Conservation (phyloP, 2,888 invertebrate genomes). For the Sesamia inferens region DNA sequence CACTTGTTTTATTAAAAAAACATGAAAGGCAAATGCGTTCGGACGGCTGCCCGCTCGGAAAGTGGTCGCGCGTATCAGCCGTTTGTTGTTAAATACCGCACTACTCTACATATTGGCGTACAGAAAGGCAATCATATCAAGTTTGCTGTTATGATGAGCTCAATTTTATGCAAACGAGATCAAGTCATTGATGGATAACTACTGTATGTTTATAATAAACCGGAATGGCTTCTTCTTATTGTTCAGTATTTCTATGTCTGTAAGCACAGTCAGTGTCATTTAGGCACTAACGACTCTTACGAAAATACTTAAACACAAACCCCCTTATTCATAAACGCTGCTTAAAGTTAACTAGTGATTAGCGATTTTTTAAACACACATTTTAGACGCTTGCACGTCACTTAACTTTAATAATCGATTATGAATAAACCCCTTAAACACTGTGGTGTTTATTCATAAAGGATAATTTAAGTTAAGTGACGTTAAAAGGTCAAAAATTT, state of each 20-base stretch:
- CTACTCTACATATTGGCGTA: slow-evolving; percentile 85
- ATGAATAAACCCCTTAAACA: too few relatives aligned
- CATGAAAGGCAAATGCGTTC: slow-evolving; percentile 79
- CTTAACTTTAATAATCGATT: too few relatives aligned
- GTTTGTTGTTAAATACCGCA: slow-evolving; percentile 88
- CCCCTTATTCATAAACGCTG: too few relatives aligned
- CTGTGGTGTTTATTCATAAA: too few relatives aligned
- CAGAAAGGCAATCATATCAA: slow-evolving; percentile 74
- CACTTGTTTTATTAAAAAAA: slow-evolving; percentile 70
- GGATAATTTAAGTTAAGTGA: too few relatives aligned
- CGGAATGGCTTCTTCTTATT: background rate
- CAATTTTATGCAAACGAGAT: slow-evolving; percentile 44
- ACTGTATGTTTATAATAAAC: slow-evolving; percentile 2
- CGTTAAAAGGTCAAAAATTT: too few relatives aligned
- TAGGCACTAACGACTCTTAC: background rate
- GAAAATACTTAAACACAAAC: too few relatives aligned
- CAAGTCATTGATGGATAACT: slow-evolving; percentile 3
- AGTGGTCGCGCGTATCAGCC: slow-evolving; percentile 85
- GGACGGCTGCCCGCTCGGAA: slow-evolving; percentile 79
- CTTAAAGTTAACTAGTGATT: too few relatives aligned
- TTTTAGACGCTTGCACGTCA: too few relatives aligned
- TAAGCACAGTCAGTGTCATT: background rate
- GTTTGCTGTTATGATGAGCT: slow-evolving; percentile 50
- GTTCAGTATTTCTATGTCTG: slow-evolving; percentile 1
- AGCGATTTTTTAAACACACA: too few relatives aligned